A percentile compares a stretch with the other conserved stretches of the same genome.
Conservation (phyloP, 2,797 vertebrate species). For the Fistularia commersonii region DNA sequence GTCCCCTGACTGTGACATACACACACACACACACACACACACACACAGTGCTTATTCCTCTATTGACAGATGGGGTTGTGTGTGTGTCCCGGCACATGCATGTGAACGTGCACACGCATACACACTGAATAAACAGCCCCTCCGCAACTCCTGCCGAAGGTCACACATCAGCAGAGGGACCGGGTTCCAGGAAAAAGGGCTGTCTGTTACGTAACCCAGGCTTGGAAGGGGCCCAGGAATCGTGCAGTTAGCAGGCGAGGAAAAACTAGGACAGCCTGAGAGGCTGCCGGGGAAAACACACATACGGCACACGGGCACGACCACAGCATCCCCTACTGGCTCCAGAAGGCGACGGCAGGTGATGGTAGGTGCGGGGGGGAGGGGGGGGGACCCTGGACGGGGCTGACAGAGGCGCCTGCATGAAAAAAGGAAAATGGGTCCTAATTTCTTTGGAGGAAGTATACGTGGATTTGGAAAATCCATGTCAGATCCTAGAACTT, state of each 20-base stretch:
- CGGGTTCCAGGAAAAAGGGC: slow-evolving; percentile 87
- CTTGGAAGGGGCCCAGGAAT: slow-evolving; percentile 86
- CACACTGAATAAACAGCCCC: slow-evolving; percentile 81
- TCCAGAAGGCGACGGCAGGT: not conserved
- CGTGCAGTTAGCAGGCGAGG: slow-evolving; percentile 77
- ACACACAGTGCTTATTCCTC: too few relatives aligned
- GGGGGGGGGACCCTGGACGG: slow-evolving; percentile 49
- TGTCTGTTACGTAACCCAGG: slow-evolving; percentile 90
- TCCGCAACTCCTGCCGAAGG: slow-evolving; percentile 87
- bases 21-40: slow-evolving; percentile 11
- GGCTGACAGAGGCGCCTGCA: not conserved
- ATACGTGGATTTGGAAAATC: too few relatives aligned
- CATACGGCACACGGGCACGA: slow-evolving; percentile 22
- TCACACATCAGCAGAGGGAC: slow-evolving; percentile 86
- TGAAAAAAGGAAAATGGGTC: not conserved
- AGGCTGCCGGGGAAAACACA: slow-evolving; percentile 55
- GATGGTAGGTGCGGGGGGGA: too few relatives aligned
- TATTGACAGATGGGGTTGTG: too few relatives aligned
- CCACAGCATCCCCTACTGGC: slow-evolving; percentile 83
- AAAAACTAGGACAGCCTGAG: slow-evolving; percentile 82
- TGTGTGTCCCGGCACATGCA: not conserved
- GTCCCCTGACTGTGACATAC: not conserved
- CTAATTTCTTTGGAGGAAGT: too few relatives aligned
- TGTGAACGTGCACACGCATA: not conserved
- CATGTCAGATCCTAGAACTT: too few relatives aligned